Evolutionary conservation across 2,888 invertebrate genomes (phyloP).

Genomic region (Lasioglossum figueresi): DNA sequence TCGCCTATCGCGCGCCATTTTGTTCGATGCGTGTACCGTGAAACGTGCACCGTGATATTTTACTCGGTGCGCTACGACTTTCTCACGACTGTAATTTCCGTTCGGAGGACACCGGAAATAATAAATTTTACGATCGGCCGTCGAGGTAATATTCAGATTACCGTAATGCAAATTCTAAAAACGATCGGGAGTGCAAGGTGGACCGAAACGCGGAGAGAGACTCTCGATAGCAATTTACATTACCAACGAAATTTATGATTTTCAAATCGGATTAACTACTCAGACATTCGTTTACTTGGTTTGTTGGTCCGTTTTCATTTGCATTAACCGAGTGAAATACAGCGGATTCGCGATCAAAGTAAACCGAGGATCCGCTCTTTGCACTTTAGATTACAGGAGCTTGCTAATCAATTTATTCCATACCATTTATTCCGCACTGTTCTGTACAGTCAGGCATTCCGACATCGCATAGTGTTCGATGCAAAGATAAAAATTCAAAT

Average conservation of each 20-base stretch:
- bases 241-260: conserved; percentile 28
- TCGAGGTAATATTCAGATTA: conserved; percentile 46
- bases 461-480: not conserved
- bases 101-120: conserved; percentile 36
- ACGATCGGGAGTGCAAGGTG: not conserved
- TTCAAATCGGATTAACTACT: conserved; percentile 1
- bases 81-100: conserved; percentile 45
- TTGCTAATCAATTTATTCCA: not conserved
- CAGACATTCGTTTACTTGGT: conserved; percentile 16
- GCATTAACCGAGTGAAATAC: conserved; percentile 26
- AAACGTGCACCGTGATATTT: conserved; percentile 33
- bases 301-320: not conserved
- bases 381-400: conserved; percentile 22
- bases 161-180: conserved; percentile 4
- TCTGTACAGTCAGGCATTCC: not conserved
- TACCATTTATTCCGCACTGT: not conserved
- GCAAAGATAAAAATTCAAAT: no score
- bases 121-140: conserved; percentile 37
- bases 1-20: conserved; percentile 38
- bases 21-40: conserved; percentile 26
- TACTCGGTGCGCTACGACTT: conserved; percentile 25
- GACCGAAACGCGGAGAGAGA: not conserved
- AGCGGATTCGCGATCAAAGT: conserved; percentile 13
- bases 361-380: not conserved
- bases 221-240: conserved; percentile 10